Evolutionary conservation across 1,140 invertebrate genomes (phyloP).

Genomic region (Oppia nitens): DNA sequence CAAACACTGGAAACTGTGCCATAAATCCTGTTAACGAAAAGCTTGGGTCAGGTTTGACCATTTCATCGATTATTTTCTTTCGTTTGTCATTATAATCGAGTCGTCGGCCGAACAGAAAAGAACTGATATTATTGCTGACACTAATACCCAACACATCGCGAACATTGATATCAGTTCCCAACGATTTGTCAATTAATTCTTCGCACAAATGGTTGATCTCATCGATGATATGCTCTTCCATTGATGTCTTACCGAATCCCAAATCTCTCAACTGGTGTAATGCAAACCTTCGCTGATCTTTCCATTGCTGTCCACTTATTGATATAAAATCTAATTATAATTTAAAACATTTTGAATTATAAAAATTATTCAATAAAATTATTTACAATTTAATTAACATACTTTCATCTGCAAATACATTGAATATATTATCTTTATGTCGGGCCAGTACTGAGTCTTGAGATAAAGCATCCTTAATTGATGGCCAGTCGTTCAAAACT

Average conservation of each 20-base stretch:
- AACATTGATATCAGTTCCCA: not conserved
- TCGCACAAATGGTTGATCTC: slow-evolving; percentile 28
- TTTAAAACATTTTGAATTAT: no score
- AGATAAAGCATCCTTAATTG: no score
- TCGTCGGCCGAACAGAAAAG: slow-evolving; percentile 18
- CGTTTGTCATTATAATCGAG: slow-evolving; percentile 16
- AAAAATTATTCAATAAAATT: no score
- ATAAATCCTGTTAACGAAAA: not conserved
- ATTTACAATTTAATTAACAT: no score
- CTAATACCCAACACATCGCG: not conserved
- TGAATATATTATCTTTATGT: no score
- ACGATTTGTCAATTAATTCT: not conserved
- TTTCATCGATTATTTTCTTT: not conserved
- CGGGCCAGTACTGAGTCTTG: no score
- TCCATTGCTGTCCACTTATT: slow-evolving; percentile 44
- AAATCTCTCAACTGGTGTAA: slow-evolving; percentile 47
- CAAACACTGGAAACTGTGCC: not conserved
- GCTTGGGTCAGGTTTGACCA: not conserved
- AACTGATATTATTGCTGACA: slow-evolving; percentile 20
- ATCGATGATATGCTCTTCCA: slow-evolving; percentile 49
- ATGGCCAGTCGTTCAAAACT: no score
- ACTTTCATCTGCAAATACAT: no score
- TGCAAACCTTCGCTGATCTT: slow-evolving; percentile 50
- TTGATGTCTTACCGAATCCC: slow-evolving; percentile 53
- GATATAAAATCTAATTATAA: slow-evolving; percentile 17